A percentile compares a stretch with the other conserved stretches of the same genome.
Evolutionary conservation across 1,140 invertebrate genomes (phyloP).

Genomic region (Homalodisca vitripennis): DNA sequence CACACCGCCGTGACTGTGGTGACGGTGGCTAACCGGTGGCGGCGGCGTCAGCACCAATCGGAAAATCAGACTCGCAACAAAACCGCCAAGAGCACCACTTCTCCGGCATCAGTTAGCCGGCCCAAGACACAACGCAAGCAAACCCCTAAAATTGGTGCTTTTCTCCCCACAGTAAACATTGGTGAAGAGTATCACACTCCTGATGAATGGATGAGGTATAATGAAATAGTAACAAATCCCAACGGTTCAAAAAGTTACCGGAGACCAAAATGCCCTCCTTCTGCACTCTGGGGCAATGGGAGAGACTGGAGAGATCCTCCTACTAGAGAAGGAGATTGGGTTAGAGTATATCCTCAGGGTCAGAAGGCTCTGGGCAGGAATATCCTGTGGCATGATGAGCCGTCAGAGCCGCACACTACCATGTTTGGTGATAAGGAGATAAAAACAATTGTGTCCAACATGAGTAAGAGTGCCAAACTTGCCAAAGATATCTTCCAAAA

Average conservation of each 20-base stretch:
- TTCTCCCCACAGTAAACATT: conserved; percentile 31
- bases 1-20: conserved; percentile 37
- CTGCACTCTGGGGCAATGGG: conserved; percentile 58
- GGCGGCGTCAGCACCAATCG: conserved; percentile 29
- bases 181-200: conserved; percentile 29
- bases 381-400: conserved; percentile 18
- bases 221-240: conserved; percentile 17
- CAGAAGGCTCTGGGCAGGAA: conserved; percentile 14
- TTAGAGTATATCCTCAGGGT: conserved; percentile 56
- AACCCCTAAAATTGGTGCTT: conserved; percentile 13
- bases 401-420: conserved; percentile 6
- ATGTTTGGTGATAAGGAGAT: conserved; percentile 33
- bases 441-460: conserved; percentile 27
- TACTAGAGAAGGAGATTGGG: conserved; percentile 59
- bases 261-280: conserved; percentile 6
- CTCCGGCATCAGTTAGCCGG: neutral
- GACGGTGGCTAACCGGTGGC: conserved; percentile 38
- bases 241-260: neutral
- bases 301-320: conserved; percentile 57
- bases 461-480: conserved; percentile 33
- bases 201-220: conserved; percentile 10
- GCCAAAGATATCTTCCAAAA: conserved; percentile 35
- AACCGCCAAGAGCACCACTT: neutral
- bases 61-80: conserved; percentile 6
- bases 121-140: conserved; percentile 2